A percentile compares a stretch with the other conserved stretches of the same genome.
Evolutionary conservation across 2,797 vertebrate species (phyloP).

Genomic region (Labroides dimidiatus): DNA sequence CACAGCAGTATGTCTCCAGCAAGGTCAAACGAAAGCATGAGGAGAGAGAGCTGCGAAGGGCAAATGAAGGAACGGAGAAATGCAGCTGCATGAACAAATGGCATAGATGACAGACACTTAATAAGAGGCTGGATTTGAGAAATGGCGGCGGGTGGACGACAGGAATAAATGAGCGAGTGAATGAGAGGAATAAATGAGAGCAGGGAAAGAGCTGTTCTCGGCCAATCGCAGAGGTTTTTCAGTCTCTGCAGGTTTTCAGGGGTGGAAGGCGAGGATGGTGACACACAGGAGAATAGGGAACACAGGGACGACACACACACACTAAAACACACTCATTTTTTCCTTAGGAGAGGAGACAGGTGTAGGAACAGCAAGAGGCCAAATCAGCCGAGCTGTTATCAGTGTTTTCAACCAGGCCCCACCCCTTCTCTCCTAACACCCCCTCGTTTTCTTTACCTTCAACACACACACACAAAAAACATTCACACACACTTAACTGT

Average conservation of each 20-base stretch:
- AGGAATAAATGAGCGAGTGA: constrained; percentile 61
- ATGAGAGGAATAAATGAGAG: constrained; percentile 59
- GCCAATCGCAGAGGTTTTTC: constrained; percentile 67
- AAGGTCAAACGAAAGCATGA: constrained; percentile 35
- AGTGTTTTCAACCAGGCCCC: constrained; percentile 12
- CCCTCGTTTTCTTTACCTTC: neutral
- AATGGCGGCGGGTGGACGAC: constrained; percentile 49
- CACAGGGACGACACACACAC: neutral
- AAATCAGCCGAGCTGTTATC: constrained; percentile 32
- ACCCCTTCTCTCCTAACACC: neutral
- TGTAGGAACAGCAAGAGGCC: constrained; percentile 51
- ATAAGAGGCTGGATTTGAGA: constrained; percentile 69
- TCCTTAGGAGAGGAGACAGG: constrained; percentile 42
- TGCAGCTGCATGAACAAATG: constrained; percentile 51
- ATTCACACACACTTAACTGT: neutral
- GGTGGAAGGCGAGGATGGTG: constrained; percentile 37
- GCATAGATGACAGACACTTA: constrained; percentile 70
- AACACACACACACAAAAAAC: neutral
- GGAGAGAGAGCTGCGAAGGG: constrained; percentile 47
- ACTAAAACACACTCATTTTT: constrained; percentile 3
- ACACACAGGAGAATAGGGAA: constrained; percentile 33
- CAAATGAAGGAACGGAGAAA: constrained; percentile 48
- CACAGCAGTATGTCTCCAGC: constrained; percentile 10
- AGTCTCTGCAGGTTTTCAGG: constrained; percentile 54
- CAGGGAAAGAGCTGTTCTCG: constrained; percentile 37